phyloP scores from a whole-genome alignment of 2,888 invertebrate species.

The Platypus cylindrus region DNA sequence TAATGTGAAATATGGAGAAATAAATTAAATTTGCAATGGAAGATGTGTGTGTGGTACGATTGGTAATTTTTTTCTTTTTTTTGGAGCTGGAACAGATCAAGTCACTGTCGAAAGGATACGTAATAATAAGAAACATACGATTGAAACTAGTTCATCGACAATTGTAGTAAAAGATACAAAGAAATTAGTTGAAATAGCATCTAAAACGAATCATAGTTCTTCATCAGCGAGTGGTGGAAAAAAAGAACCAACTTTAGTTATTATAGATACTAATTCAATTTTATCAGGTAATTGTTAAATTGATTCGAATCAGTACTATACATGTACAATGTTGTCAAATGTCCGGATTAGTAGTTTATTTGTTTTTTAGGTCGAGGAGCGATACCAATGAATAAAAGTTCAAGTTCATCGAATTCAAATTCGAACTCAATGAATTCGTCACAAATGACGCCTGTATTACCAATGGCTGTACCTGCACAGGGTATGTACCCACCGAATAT shows the following conservation, averaged over 20 bases:
- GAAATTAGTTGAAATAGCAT: constrained; percentile 54
- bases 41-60: background rate
- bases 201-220: constrained; percentile 35
- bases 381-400: constrained; percentile 34
- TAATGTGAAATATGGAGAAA: background rate
- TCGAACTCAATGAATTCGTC: constrained; percentile 18
- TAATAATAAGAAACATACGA: constrained; percentile 3
- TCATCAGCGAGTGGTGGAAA: constrained; percentile 34
- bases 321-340: background rate
- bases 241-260: constrained; percentile 64
- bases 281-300: constrained; percentile 36
- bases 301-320: background rate
- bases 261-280: constrained; percentile 66
- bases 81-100: constrained; percentile 22
- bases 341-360: background rate
- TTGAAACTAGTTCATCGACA: constrained; percentile 8
- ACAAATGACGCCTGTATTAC: constrained; percentile 36
- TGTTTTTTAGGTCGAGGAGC: constrained; percentile 48
- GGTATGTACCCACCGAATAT: constrained; percentile 51
- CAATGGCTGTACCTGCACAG: constrained; percentile 44
- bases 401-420: constrained; percentile 11
- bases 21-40: background rate
- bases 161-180: constrained; percentile 61
- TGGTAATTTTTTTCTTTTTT: background rate
- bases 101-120: constrained; percentile 18